A percentile compares a stretch with the other conserved stretches of the same genome.
Evolutionary conservation across 2,797 vertebrate species (phyloP).

Genomic region (Mus caroli): DNA sequence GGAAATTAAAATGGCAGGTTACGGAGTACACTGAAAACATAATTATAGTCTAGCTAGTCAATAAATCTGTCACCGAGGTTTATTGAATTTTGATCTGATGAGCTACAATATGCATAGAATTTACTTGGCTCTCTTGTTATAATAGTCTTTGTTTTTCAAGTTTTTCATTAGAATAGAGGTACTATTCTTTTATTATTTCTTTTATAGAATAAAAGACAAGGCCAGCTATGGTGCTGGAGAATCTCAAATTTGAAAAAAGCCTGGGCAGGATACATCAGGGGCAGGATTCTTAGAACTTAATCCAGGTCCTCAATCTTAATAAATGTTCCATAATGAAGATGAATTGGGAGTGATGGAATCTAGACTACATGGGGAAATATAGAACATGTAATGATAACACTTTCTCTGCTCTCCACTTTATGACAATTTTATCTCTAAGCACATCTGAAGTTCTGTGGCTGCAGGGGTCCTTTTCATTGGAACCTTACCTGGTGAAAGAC

Average conservation of each 20-base stretch:
- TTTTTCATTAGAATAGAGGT: not conserved
- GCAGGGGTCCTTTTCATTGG: not conserved
- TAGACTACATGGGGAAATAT: not conserved
- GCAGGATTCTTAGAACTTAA: not conserved
- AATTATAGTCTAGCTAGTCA: conserved; percentile 17
- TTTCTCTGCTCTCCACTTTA: not conserved
- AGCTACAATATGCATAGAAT: not conserved
- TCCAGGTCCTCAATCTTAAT: not conserved
- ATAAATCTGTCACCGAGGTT: not conserved
- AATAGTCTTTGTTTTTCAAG: not conserved
- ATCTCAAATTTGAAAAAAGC: not conserved
- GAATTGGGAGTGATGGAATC: not conserved
- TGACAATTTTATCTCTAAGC: not conserved
- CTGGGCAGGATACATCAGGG: not conserved
- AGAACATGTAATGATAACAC: not conserved
- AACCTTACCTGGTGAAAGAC: not conserved
- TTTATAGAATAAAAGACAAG: not conserved
- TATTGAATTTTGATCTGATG: not conserved
- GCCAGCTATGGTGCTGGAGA: not conserved
- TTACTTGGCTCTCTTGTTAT: not conserved
- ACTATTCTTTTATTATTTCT: not conserved
- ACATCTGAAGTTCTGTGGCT: not conserved
- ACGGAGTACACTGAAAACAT: not conserved
- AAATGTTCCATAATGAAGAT: not conserved
- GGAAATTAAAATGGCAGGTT: not conserved